Percentiles rank a stretch among this genome's conserved stretches.
These are phyloP conservation scores for Gymnocypris eckloni DNA, from an alignment of 2,797 vertebrate species.

Conservation along the genomic window DNA sequence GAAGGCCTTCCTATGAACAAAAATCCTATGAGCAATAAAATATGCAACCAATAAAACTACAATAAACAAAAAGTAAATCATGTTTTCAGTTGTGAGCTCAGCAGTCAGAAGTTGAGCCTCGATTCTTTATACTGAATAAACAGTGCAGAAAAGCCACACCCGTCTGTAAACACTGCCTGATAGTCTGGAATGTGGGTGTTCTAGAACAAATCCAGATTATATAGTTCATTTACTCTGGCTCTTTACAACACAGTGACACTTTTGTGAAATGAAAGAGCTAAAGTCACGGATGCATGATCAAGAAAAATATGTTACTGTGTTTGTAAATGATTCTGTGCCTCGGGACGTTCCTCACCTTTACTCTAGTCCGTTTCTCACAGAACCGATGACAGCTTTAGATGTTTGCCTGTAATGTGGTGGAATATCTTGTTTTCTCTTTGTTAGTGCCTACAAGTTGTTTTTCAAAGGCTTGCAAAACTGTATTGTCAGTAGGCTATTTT, in stretches of 20 bases:
- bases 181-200: not conserved
- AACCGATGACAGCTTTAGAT: no score
- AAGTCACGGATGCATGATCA: not conserved
- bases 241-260: not conserved
- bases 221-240: not conserved
- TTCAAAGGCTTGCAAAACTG: no score
- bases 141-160: not conserved
- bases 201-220: not conserved
- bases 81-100: not conserved
- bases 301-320: not conserved
- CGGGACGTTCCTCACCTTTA: not conserved
- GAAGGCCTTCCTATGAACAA: conserved; percentile 42
- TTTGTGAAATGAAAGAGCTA: not conserved
- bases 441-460: no score
- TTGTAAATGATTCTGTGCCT: not conserved
- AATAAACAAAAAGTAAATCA: conserved; percentile 7
- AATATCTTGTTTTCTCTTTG: not conserved
- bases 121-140: no score
- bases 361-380: not conserved
- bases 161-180: no score
- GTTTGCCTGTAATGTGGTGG: no score
- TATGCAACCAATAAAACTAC: not conserved
- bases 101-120: not conserved
- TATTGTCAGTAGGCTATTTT: no score
- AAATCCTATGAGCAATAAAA: conserved; percentile 31